Percentiles rank a stretch among this genome's conserved stretches.
Conservation (phyloP, 2,888 invertebrate genomes). For the Xylophagus ater region DNA sequence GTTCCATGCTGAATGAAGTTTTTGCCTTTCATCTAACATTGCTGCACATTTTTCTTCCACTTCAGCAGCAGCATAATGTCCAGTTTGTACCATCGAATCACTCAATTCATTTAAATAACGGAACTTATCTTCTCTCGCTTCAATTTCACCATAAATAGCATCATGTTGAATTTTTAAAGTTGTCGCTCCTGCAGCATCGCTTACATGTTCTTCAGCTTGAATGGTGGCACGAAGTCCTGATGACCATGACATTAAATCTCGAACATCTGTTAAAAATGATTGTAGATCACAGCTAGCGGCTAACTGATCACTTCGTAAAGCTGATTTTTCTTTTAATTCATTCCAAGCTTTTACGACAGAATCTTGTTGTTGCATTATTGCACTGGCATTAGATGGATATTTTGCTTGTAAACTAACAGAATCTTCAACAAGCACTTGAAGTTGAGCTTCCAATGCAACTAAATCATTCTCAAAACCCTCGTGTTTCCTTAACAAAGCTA, state of each 20-base stretch:
- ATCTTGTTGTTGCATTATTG: constrained; percentile 78
- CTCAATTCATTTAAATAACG: constrained; percentile 62
- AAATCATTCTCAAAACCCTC: constrained; percentile 91
- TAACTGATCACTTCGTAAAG: constrained; percentile 65
- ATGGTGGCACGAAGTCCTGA: constrained; percentile 64
- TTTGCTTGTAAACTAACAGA: constrained; percentile 74
- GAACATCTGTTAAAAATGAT: constrained; percentile 72
- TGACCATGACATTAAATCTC: constrained; percentile 86
- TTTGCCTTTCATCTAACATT: constrained; percentile 65
- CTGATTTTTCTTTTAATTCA: constrained; percentile 69
- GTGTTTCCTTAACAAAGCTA: constrained; percentile 72
- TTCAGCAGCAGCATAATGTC: constrained; percentile 71
- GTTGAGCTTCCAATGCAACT: constrained; percentile 80
- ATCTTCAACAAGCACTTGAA: constrained; percentile 86
- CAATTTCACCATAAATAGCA: constrained; percentile 71
- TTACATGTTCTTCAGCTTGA: constrained; percentile 67
- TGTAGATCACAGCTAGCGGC: constrained; percentile 83
- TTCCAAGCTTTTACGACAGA: constrained; percentile 82
- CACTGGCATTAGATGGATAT: constrained; percentile 87
- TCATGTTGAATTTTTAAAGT: constrained; percentile 73
- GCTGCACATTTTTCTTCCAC: constrained; percentile 69
- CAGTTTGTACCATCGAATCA: constrained; percentile 70
- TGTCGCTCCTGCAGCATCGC: constrained; percentile 73
- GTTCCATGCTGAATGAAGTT: constrained; percentile 76
- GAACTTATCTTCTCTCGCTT: constrained; percentile 76